phyloP scores from a whole-genome alignment of 2,888 invertebrate species.

The Nezara viridula region DNA sequence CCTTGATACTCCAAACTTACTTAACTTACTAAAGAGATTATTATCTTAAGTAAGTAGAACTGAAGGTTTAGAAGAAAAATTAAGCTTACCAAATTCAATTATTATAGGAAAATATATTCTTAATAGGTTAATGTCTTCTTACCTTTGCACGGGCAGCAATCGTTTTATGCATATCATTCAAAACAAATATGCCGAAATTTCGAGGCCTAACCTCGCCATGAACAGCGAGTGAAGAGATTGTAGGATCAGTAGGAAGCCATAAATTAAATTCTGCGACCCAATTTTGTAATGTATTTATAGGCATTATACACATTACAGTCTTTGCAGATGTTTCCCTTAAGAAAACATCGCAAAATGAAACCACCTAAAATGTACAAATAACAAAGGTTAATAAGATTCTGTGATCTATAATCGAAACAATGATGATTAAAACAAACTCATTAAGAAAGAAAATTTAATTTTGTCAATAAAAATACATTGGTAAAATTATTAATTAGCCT shows the following conservation, averaged over 20 bases:
- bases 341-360: constrained; percentile 97
- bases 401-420: background rate
- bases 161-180: constrained; percentile 96
- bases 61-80: background rate
- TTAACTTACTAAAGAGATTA: no score
- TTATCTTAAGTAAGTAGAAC: background rate
- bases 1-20: no score
- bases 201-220: constrained; percentile 82
- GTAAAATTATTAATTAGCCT: no score
- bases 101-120: background rate
- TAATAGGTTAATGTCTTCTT: constrained; percentile 61
- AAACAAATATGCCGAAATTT: constrained; percentile 87
- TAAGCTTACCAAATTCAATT: background rate
- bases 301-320: constrained; percentile 95
- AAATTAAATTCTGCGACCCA: constrained; percentile 96
- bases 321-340: constrained; percentile 89
- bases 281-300: constrained; percentile 95
- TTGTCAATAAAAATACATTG: no score
- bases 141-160: constrained; percentile 89
- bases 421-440: no score
- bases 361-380: constrained; percentile 73
- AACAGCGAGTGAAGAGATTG: constrained; percentile 72
- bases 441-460: no score
- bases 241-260: constrained; percentile 88
- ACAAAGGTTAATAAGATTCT: background rate